A percentile compares a stretch with the other conserved stretches of the same genome.
Conservation (phyloP, 2,113 vertebrate species). For the Bagarius yarrelli region DNA sequence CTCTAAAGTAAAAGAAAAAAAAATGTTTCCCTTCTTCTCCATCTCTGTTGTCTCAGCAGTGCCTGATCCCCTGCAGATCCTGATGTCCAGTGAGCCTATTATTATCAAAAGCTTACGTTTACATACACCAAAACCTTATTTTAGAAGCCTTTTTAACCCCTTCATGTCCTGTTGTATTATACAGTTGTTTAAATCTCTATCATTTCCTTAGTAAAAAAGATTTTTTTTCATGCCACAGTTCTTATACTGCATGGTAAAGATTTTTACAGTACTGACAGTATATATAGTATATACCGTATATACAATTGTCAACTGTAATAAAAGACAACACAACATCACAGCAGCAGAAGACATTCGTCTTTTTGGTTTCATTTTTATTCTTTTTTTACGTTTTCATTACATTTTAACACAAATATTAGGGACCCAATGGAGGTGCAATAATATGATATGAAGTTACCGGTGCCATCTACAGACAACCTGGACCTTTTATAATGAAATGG, state of each 20-base stretch:
- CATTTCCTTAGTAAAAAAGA: not conserved
- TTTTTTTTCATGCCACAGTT: not conserved
- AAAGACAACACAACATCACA: not conserved
- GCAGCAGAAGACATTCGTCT: not conserved
- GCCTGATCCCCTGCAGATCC: not conserved
- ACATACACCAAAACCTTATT: not conserved
- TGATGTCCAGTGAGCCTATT: not conserved
- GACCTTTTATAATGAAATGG: not conserved
- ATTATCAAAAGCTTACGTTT: not conserved
- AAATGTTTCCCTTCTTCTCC: slow-evolving; percentile 33
- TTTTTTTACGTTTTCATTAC: not conserved
- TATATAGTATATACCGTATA: not conserved
- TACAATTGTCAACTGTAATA: not conserved
- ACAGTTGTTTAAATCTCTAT: not conserved
- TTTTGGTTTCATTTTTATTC: not conserved
- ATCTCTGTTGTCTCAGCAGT: not conserved
- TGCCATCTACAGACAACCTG: not conserved
- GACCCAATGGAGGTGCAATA: not conserved
- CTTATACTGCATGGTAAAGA: not conserved
- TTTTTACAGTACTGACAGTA: not conserved
- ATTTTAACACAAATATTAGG: not conserved
- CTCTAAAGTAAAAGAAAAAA: slow-evolving; percentile 38
- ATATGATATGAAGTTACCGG: not conserved
- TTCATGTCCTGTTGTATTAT: not conserved
- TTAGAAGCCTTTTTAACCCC: not conserved